Base-by-base conservation (phyloP, 2,113 vertebrate genomes). In the Lichenostomus cassidix region DNA sequence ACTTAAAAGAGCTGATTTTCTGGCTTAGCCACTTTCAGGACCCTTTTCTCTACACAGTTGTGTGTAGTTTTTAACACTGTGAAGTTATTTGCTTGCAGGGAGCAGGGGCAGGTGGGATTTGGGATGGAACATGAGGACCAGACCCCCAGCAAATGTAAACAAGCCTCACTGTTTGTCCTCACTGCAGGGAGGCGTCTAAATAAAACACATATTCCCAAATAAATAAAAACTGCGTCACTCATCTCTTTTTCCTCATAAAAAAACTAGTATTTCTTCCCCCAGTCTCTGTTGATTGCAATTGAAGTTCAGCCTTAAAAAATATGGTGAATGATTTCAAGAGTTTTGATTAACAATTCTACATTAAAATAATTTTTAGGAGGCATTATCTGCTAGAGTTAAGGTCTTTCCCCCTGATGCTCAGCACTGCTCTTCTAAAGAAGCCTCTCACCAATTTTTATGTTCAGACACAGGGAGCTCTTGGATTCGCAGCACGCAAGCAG, bases 261-360 rank as follows among this genome's bases (percentile, higher is more conserved):
- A 90, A 75, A 11, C 24, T 31, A 50, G 14, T 22, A 35, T 65
- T 92, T 49, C 62, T 68, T 17, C 44, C 67, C 33, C 12, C 22
- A 15, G 28, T 46, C 46, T 49, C 60, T 39, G 21, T 4, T 67
- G 84, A 29, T 46, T 20, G 44, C 3, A 10, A 27, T 7, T 78
- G 49, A 77, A 92, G 39, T 81, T 65, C 78, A 94, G 44, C 42
- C 46, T 76, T 83, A 59, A 87, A 94, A 94, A 91, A 65, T 27
- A 20, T 0, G 6, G 31, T 46, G 74, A 68, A 10, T 12, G 8
- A 7, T 83, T 96, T 80, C 28, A 37, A 46, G 33, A 44, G 56
- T 44, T 82, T 71, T 53, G 33, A 63, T 82, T 39, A 35, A 70
- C 69, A 70, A 33, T 9, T 47, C 65, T 47, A 35, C 49, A 65